These are phyloP conservation scores for Gari tellinella DNA, from an alignment of 2,888 invertebrate genomes.

Conservation along the genomic window DNA sequence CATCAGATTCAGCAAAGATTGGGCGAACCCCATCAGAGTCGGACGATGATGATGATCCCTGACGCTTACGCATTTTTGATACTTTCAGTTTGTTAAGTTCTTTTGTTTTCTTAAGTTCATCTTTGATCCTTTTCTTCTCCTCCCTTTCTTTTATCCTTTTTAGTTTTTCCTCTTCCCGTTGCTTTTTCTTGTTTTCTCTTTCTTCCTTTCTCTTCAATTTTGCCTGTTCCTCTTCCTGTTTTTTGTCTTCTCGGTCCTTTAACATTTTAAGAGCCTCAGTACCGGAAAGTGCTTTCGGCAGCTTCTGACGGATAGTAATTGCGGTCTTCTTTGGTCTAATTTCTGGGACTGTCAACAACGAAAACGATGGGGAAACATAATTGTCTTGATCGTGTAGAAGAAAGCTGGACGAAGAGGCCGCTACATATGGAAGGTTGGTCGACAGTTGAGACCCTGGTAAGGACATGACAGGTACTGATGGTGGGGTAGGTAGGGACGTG, in stretches of 20 bases:
- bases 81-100: not conserved
- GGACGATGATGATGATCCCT: not conserved
- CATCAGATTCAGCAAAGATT: not conserved
- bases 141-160: constrained; percentile 12
- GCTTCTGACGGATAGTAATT: not conserved
- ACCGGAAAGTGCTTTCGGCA: constrained; percentile 18
- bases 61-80: not conserved
- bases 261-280: constrained; percentile 13
- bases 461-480: too few species aligned
- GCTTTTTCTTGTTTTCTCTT: too few species aligned
- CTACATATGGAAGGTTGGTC: too few species aligned
- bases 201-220: too few species aligned
- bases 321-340: constrained; percentile 1
- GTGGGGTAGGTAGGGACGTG: too few species aligned
- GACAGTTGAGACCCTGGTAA: too few species aligned
- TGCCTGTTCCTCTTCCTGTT: not conserved
- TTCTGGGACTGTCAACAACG: constrained; percentile 5
- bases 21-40: not conserved
- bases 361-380: constrained; percentile 15
- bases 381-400: not conserved
- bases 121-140: not conserved
- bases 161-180: constrained; percentile 13
- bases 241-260: constrained; percentile 8
- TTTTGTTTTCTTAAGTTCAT: not conserved
- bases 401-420: too few species aligned